Evolutionary conservation across 1,140 invertebrate species (phyloP), one percentile per base, ranked within the genome.

Genomic region (Maniola jurtina): DNA sequence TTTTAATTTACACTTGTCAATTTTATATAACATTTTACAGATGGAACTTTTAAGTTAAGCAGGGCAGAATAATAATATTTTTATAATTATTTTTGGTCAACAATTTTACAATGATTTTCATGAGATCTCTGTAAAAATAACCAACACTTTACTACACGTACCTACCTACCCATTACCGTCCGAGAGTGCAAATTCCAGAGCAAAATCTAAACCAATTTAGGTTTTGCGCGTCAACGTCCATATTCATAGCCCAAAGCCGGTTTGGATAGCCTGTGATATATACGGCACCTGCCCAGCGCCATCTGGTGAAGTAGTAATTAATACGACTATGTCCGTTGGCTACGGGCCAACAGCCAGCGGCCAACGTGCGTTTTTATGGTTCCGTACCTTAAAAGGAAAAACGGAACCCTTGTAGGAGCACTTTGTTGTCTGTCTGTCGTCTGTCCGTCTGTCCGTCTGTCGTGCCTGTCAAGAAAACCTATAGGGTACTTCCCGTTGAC

Each of bases 261-360:
- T 58, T 66, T 70, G 66, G 60, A 68, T 72, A 45, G 64, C 36
- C 14, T 38, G 36, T 45, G 45, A 48, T 65, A 55, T 65, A 47
- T 40, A 47, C 42, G 52, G 35, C 80, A 79, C 73, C 75, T 84
- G 84, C 70, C 64, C 61, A 50, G 61, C 78, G 81, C 81, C 83
- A 85, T 85, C 84, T 87, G 83, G 72, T 72, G 72, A 61, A 56
- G 61, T 60, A 64, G 71, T 83, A 82, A 84, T 83, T 84, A 86
- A 84, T 83, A 73, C 70, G 36, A 62, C 68, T 65, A 70, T 67
- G 66, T n/a, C 47, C 40, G 56, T 61, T 81, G 80, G 80, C 78
- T 2, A 11, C 42, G 9, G 13, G 42, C 42, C 42, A 45, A 25
- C 34, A n/a, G 13, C 13, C 42, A 35, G 6, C 8, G n/a, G 73